A percentile compares a stretch with the other conserved stretches of the same genome.
Conservation (phyloP, 2,113 vertebrate species). For the Polyodon spathula region DNA sequence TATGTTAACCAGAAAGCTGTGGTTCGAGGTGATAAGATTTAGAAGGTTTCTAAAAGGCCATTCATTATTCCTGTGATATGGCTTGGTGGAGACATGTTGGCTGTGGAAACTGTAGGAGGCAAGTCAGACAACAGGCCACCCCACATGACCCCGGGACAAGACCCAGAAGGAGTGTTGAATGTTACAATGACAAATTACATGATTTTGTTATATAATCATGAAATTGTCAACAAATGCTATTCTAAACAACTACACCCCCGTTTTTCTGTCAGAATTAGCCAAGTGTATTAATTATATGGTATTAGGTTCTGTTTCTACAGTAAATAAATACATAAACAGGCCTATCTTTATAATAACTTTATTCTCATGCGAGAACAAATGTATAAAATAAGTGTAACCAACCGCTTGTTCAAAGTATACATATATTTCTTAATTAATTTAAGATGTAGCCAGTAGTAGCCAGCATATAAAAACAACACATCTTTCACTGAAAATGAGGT, state of each 20-base stretch:
- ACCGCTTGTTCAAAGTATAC: too few relatives aligned
- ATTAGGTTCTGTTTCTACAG: too few relatives aligned
- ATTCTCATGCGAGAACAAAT: too few relatives aligned
- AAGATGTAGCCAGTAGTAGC: too few relatives aligned
- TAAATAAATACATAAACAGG: background rate
- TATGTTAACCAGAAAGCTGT: constrained; percentile 23
- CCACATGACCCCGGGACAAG: constrained; percentile 2
- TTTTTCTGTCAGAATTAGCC: background rate
- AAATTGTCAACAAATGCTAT: background rate
- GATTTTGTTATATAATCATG: background rate
- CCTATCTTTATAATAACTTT: background rate
- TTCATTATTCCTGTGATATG: constrained; percentile 54
- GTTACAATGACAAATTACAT: background rate
- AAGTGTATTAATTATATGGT: background rate
- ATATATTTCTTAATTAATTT: too few relatives aligned
- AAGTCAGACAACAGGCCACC: constrained; percentile 40
- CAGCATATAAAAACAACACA: too few relatives aligned
- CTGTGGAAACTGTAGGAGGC: constrained; percentile 33
- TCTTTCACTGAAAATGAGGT: too few relatives aligned
- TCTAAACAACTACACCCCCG: background rate
- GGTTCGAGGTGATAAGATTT: constrained; percentile 50
- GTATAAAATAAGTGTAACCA: too few relatives aligned
- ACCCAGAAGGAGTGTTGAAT: background rate
- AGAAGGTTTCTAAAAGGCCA: constrained; percentile 45
- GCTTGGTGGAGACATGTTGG: constrained; percentile 48